Conservation (phyloP, 2,113 vertebrate species). For the Murina feae region DNA sequence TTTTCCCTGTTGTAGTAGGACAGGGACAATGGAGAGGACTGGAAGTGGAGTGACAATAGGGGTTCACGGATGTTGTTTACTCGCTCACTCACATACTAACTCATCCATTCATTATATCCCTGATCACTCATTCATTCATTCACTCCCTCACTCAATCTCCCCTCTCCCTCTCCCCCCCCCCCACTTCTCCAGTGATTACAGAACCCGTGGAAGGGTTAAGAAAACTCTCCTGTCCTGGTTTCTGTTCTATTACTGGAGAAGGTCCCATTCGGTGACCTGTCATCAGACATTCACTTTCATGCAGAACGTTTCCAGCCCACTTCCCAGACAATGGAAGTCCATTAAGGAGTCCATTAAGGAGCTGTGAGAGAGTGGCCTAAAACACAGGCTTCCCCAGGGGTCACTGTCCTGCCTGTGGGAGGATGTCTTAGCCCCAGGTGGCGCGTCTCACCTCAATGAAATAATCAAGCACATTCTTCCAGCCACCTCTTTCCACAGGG, state of each 20-base stretch:
- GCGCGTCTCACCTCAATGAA: not conserved
- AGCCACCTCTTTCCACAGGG: not conserved
- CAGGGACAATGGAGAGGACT: not conserved
- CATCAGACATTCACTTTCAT: not conserved
- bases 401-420: not conserved
- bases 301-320: not conserved
- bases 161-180: not conserved
- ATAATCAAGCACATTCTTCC: not conserved
- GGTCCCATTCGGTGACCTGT: not conserved
- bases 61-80: not conserved
- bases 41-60: not conserved
- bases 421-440: fast-evolving
- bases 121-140: not conserved
- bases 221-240: not conserved
- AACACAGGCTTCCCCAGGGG: not conserved
- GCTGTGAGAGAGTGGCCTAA: not conserved
- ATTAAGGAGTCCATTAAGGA: not conserved
- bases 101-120: not conserved
- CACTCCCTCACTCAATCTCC: not conserved
- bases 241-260: not conserved
- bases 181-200: not conserved
- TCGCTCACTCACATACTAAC: not conserved
- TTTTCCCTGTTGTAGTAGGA: no score
- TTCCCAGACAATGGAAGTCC: not conserved
- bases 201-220: not conserved